Conservation (phyloP, 1,140 invertebrate species). For the Neotoxoptera formosana region DNA sequence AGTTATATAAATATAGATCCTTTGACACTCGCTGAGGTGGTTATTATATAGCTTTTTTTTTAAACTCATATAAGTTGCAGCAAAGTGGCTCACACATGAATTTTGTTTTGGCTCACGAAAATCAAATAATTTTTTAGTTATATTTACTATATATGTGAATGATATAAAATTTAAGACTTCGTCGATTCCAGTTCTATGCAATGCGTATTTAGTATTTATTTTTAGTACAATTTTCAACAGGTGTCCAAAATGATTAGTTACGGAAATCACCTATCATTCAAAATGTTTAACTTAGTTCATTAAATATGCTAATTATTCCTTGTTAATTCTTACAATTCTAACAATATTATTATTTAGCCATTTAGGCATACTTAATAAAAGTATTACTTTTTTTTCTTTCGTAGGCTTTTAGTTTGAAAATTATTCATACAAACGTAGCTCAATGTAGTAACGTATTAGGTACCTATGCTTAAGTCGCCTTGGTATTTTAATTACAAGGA, state of each 20-base stretch:
- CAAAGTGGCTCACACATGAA: too few relatives aligned
- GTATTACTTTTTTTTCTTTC: neutral
- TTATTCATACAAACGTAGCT: neutral
- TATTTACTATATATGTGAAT: neutral
- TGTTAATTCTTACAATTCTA: conserved; percentile 15
- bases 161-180: neutral
- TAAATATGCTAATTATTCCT: conserved; percentile 23
- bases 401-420: neutral
- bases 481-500: conserved; percentile 13
- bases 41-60: too few relatives aligned
- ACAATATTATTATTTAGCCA: neutral
- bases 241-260: conserved; percentile 16
- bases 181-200: neutral
- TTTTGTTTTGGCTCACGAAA: too few relatives aligned
- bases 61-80: too few relatives aligned
- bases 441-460: neutral
- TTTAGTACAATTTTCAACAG: neutral
- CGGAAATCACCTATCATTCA: neutral
- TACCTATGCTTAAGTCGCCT: neutral
- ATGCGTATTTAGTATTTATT: neutral
- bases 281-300: conserved; percentile 15
- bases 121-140: too few relatives aligned
- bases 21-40: too few relatives aligned
- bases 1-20: too few relatives aligned
- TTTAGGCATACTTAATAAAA: neutral